Conservation (phyloP, 2,797 vertebrate genomes). For the Artibeus jamaicensis region DNA sequence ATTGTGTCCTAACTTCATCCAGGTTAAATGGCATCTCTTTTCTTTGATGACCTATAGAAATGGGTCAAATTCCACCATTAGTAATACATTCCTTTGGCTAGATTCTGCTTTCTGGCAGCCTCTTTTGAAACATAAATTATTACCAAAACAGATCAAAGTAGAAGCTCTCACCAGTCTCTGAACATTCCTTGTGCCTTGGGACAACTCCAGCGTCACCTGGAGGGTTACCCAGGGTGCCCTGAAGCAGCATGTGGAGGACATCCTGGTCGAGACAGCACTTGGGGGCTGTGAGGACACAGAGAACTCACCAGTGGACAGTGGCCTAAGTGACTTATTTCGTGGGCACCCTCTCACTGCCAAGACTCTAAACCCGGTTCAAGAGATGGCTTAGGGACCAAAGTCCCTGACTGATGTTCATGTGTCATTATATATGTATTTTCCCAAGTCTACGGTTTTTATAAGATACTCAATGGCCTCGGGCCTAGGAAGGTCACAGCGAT, state of each 20-base stretch:
- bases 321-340: neutral
- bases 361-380: neutral
- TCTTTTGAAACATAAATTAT: neutral
- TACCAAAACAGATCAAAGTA: neutral
- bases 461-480: neutral
- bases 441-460: neutral
- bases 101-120: neutral
- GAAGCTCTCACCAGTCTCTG: neutral
- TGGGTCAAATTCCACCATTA: neutral
- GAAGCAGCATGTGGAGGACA: neutral
- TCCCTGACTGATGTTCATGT: neutral
- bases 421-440: neutral
- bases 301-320: neutral
- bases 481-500: accelerated
- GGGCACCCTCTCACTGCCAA: neutral
- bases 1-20: neutral
- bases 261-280: accelerated
- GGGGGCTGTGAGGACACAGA: neutral
- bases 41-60: neutral
- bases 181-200: neutral
- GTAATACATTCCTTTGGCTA: constrained; percentile 1
- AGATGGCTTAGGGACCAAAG: neutral
- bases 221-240: neutral
- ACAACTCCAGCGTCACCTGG: neutral
- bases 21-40: neutral